Conservation (phyloP, 35 echinoderm and acorn worm genomes). For the Amphiura filiformis region DNA sequence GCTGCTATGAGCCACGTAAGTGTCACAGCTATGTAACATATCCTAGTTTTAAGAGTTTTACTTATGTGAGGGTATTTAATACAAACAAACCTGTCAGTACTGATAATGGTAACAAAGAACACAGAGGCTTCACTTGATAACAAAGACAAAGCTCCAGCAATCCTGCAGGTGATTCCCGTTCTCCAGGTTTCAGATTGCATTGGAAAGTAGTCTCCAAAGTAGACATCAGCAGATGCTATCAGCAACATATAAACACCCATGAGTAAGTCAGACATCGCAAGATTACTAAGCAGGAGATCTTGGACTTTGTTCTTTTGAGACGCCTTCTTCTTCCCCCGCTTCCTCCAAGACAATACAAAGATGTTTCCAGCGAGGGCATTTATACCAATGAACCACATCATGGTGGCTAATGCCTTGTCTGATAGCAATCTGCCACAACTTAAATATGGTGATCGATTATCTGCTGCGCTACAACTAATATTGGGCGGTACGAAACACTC, state of each 20-base stretch:
- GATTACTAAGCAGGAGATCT: constrained; percentile 13
- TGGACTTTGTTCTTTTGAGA: background rate
- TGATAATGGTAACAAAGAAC: constrained; percentile 37
- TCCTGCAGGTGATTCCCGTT: constrained; percentile 16
- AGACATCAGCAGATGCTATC: constrained; percentile 12
- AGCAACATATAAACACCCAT: constrained; percentile 41
- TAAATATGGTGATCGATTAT: background rate
- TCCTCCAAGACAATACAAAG: background rate
- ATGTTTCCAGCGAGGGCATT: background rate
- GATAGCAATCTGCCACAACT: background rate
- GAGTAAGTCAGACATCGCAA: constrained; percentile 32
- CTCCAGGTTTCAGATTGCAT: constrained; percentile 27
- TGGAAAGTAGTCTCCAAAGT: constrained; percentile 25
- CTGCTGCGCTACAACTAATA: background rate
- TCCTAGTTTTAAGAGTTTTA: background rate
- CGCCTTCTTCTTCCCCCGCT: background rate
- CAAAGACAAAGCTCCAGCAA: constrained; percentile 29
- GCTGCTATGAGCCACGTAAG: background rate
- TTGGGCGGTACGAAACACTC: background rate
- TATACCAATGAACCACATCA: background rate
- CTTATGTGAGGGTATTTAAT: constrained; percentile 20
- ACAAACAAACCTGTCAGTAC: constrained; percentile 33
- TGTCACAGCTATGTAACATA: background rate
- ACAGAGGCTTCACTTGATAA: constrained; percentile 52
- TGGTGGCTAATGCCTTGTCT: background rate